Evolutionary conservation across 2,888 invertebrate species (phyloP).

Genomic region (Hydropsyche betteni): DNA sequence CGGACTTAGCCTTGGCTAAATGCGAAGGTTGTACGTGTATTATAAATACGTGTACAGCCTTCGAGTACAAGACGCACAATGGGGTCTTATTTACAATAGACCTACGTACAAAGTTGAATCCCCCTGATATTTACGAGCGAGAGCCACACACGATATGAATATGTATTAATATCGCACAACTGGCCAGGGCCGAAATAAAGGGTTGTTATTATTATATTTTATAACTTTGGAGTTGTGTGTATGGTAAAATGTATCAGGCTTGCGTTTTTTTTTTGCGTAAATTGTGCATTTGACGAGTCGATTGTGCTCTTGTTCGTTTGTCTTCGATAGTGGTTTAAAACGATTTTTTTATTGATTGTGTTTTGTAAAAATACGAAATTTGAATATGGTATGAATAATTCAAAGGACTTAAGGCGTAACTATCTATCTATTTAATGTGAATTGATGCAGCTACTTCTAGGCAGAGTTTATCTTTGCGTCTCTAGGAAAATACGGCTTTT

Average conservation of each 20-base stretch:
- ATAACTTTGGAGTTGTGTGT: neutral
- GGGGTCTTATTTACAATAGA: conserved; percentile 21
- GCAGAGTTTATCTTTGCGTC: neutral
- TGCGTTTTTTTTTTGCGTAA: too few species aligned
- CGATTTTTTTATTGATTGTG: neutral
- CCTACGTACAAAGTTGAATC: conserved; percentile 28
- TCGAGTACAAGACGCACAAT: conserved; percentile 6
- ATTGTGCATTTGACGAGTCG: too few species aligned
- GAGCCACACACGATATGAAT: conserved; percentile 13
- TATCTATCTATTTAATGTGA: neutral
- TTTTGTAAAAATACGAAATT: neutral
- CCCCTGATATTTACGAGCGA: conserved; percentile 15
- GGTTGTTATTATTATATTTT: neutral
- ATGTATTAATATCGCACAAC: conserved; percentile 6
- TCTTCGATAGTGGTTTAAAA: too few species aligned
- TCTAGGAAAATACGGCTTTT: too few species aligned
- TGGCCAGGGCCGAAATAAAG: neutral
- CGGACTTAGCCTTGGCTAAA: conserved; percentile 3
- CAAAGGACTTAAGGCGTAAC: neutral
- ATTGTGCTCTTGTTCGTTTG: too few species aligned
- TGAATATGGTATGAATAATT: neutral
- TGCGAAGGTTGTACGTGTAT: conserved; percentile 4
- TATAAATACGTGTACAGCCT: too few species aligned
- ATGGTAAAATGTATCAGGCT: too few species aligned
- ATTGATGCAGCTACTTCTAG: neutral